phyloP scores from a whole-genome alignment of 2,888 invertebrate genomes.

The Brassicogethes aeneus region DNA sequence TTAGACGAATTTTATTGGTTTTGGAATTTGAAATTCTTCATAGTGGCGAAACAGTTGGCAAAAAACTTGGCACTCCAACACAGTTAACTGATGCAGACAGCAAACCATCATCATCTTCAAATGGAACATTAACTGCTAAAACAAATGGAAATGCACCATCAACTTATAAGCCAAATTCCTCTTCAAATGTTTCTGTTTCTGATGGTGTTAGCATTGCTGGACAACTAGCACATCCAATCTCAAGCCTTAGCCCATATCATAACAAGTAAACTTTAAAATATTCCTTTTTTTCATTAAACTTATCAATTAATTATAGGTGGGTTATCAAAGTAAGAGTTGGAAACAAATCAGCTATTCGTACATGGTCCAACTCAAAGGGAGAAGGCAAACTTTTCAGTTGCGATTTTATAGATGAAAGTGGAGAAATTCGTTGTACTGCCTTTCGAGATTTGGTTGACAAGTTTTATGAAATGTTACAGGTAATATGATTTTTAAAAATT shows the following conservation, averaged over 20 bases:
- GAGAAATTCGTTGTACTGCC: slow-evolving; percentile 87
- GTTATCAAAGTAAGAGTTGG: slow-evolving; percentile 84
- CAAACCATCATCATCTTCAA: slow-evolving; percentile 1
- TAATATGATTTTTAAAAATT: slow-evolving; percentile 28
- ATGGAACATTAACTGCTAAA: slow-evolving; percentile 2
- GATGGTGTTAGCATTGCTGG: slow-evolving; percentile 11
- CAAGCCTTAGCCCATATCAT: slow-evolving; percentile 85
- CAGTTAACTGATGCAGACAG: slow-evolving; percentile 29
- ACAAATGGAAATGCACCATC: slow-evolving; percentile 3
- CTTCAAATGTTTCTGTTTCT: slow-evolving; percentile 3
- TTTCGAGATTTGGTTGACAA: slow-evolving; percentile 84
- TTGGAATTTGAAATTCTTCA: slow-evolving; percentile 66
- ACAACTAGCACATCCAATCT: slow-evolving; percentile 64
- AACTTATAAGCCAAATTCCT: slow-evolving; percentile 7
- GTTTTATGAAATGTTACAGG: slow-evolving; percentile 81
- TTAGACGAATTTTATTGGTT: slow-evolving; percentile 77
- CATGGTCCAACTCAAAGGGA: slow-evolving; percentile 86
- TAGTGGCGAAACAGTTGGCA: slow-evolving; percentile 61
- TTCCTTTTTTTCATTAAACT: slow-evolving; percentile 2
- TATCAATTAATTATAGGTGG: slow-evolving; percentile 54
- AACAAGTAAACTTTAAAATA: slow-evolving; percentile 56
- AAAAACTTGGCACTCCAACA: slow-evolving; percentile 72
- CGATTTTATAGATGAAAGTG: slow-evolving; percentile 87
- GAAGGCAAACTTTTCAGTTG: slow-evolving; percentile 91
- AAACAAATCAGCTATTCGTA: slow-evolving; percentile 68